Base-by-base conservation (phyloP, 1,140 invertebrate species). In the Aphidius ervi region DNA sequence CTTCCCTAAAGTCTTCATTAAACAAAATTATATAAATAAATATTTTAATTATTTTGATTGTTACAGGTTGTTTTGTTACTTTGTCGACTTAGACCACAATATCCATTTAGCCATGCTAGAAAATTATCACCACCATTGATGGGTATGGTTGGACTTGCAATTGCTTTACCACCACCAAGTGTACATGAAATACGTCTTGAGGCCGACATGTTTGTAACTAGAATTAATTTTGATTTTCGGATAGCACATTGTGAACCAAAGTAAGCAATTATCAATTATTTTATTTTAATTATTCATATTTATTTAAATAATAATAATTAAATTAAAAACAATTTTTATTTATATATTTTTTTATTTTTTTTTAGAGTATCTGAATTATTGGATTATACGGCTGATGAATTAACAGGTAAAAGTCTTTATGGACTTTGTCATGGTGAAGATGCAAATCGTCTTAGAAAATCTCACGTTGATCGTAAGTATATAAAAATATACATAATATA, bases 211-310 rank as follows among this genome's bases (percentile, higher is more conserved):
- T 98, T 99, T 78, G 95, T 98, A 66, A 97, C 93, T 46, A 87
- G 95, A 68, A 91, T 98, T 64, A 95, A 90, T 73, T 95, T 98
- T 68, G 93, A 98, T 78, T 95, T 98, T 78, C 88, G 90, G 81
- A 92, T 99, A 83, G 91, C 93, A 53, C 95, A 98, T 76, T 98
- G 95, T 75, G 96, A 98, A 79, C 95, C 95, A 67, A 93, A 90
- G 94, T 96, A 82, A 84, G 82, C 16, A 16, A 16, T 16, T 16
- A 16, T 16, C 16, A 16, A 16, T 16, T 77, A 52, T 40, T 40
- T 5, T 31, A 9, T 6, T 10, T 43, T 4, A 10, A 43, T 43
- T 2, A 43, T 1, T 5, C 4, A 5, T 43, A 8, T 43, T 43
- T 10, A 7, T 43, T 10, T 7, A 43, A 7, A 7, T 10, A 42